phyloP scores from a whole-genome alignment of 2,113 vertebrate species.

The Ophthalmolycus amberensis region DNA sequence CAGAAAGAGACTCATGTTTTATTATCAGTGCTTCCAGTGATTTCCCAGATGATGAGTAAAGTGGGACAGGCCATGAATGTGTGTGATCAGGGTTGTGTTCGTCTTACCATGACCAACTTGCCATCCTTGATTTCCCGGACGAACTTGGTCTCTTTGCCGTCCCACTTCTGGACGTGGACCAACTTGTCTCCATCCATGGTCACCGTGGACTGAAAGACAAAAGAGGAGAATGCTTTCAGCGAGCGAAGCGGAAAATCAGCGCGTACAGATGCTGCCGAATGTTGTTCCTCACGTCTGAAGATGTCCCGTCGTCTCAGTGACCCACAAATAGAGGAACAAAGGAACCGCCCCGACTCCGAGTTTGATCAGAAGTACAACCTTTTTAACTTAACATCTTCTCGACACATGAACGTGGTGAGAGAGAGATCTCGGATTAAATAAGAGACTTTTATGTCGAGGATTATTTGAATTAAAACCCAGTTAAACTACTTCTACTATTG shows the following conservation, averaged over 20 bases:
- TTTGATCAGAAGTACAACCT: background rate
- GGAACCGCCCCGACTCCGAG: background rate
- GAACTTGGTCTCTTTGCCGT: slow-evolving; percentile 92
- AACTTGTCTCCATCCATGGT: slow-evolving; percentile 90
- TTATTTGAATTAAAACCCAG: background rate
- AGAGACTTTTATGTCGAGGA: background rate
- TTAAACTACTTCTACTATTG: background rate
- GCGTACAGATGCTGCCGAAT: background rate
- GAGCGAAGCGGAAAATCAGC: background rate
- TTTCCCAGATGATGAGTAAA: background rate
- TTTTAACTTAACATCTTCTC: background rate
- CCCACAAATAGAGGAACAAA: slow-evolving; percentile 4
- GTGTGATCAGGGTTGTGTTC: background rate
- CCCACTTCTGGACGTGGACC: slow-evolving; percentile 95
- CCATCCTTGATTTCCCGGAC: slow-evolving; percentile 93
- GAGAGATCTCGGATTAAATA: background rate
- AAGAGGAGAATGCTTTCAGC: background rate
- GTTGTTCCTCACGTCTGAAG: background rate
- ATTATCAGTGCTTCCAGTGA: background rate
- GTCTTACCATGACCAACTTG: slow-evolving; percentile 92
- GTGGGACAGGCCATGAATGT: too few relatives aligned
- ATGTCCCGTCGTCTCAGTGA: background rate
- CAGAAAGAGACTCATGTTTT: background rate
- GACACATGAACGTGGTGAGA: too few relatives aligned
- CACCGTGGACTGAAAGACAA: slow-evolving; percentile 87